Evolutionary conservation across 2,113 vertebrate genomes (phyloP).

Genomic region (Lampris incognitus): DNA sequence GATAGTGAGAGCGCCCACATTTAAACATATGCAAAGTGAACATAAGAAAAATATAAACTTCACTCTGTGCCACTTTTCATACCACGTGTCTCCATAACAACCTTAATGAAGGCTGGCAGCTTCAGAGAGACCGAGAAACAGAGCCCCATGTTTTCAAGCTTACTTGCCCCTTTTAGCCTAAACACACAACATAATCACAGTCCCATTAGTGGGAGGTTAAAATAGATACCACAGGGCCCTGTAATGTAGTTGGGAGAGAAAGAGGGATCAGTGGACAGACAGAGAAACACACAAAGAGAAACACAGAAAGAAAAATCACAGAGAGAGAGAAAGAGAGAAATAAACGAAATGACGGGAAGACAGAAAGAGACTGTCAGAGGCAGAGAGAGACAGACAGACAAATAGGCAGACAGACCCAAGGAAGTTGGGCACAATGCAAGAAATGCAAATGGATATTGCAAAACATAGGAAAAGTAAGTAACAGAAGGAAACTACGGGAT

Average conservation of each 20-base stretch:
- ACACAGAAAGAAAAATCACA: background rate
- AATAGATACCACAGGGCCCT: slow-evolving; percentile 28
- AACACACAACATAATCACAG: slow-evolving; percentile 40
- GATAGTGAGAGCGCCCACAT: background rate
- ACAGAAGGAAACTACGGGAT: slow-evolving; percentile 8
- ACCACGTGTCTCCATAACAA: slow-evolving; percentile 8
- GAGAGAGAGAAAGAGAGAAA: background rate
- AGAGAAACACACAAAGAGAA: background rate
- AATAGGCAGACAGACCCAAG: too few relatives aligned
- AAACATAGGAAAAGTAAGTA: background rate
- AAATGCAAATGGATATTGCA: background rate
- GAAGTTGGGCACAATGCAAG: background rate
- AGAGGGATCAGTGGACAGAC: background rate
- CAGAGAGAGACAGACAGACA: background rate
- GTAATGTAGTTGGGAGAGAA: slow-evolving; percentile 24
- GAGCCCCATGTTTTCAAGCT: background rate
- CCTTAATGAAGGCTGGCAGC: slow-evolving; percentile 25
- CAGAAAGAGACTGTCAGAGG: background rate
- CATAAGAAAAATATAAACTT: background rate
- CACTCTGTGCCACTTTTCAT: slow-evolving; percentile 1
- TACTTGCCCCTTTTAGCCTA: slow-evolving; percentile 26
- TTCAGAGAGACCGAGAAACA: slow-evolving; percentile 18
- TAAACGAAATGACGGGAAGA: background rate
- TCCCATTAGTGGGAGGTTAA: slow-evolving; percentile 15
- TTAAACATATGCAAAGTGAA: background rate